Base-by-base conservation (phyloP, 2,888 invertebrate species). In the Tuta absoluta region DNA sequence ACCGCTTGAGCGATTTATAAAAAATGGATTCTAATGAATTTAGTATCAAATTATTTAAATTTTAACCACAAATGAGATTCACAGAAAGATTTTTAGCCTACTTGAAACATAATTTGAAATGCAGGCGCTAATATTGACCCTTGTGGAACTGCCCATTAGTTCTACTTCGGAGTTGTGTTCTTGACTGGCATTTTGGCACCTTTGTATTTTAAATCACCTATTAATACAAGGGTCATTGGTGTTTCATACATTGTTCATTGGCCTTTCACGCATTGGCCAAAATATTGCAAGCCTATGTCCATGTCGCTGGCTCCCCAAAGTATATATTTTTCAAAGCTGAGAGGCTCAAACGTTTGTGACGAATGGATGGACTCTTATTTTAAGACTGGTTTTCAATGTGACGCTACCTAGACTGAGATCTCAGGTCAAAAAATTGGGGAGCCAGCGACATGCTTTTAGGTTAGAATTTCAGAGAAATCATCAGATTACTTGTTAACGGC, bases 11-110 rank as follows among this genome's bases (percentile, higher is more conserved):
- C n/a, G n/a, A n/a, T n/a, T n/a, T n/a, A n/a, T 49, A 33, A 12
- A 49, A 2, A 28, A 49, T 33, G 49, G n/a, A 51, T 62, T 37
- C 17, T 49, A 62, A 49, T 24, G 28, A 62, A 21, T 38, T 49
- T 53, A 63, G 63, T 62, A 66, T 67, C 67, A 69, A 66, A 67
- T 65, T 64, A 66, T 49, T 60, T 51, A 24, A 48, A 37, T 64
- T 28, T 67, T 63, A 69, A 72, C 63, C 65, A 68, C 73, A 75
- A 77, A 79, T 76, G 81, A 81, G 81, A 81, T 81, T 81, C 81
- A 68, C 72, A 71, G 65, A 74, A 77, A 81, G 73, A 75, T 76
- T 74, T 70, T 73, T 33, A 73, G 68, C 67, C 69, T 72, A 58
- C 19, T 62, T 51, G 62, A 49, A 51, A 61, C 24, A 61, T 10